Evolutionary conservation across 1,140 invertebrate species (phyloP).

Genomic region (Hermetia illucens): DNA sequence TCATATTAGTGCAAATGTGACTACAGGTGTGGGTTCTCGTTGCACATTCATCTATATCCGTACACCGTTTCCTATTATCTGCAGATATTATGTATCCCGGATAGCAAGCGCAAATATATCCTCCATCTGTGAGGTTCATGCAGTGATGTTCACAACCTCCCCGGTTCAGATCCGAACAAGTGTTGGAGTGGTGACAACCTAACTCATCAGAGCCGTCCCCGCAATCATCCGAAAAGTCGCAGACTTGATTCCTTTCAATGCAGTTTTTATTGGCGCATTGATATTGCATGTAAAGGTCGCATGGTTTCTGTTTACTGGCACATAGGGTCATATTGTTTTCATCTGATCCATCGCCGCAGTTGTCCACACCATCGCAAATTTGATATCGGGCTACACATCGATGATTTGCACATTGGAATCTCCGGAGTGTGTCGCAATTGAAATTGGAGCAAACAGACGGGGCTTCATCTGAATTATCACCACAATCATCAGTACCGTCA

Average conservation of each 20-base stretch:
- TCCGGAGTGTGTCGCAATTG: conserved; percentile 60
- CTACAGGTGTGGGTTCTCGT: conserved; percentile 75
- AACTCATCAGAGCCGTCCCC: conserved; percentile 78
- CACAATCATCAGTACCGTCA: conserved; percentile 77
- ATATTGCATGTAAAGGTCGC: conserved; percentile 60
- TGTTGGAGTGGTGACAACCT: conserved; percentile 68
- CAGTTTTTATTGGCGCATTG: conserved; percentile 88
- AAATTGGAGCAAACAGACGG: conserved; percentile 65
- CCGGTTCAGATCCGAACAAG: conserved; percentile 47
- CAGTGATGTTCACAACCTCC: conserved; percentile 93
- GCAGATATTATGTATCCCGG: conserved; percentile 68
- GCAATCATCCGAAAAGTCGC: conserved; percentile 43
- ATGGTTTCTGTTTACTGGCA: conserved; percentile 50
- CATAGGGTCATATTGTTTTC: conserved; percentile 87
- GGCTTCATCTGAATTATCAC: conserved; percentile 79
- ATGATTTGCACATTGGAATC: conserved; percentile 81
- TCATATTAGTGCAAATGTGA: conserved; percentile 83
- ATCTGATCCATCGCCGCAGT: conserved; percentile 87
- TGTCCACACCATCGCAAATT: conserved; percentile 52
- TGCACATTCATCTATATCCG: conserved; percentile 84
- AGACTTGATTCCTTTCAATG: conserved; percentile 63
- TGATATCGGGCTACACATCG: conserved; percentile 75
- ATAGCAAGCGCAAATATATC: conserved; percentile 80
- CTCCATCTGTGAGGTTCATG: conserved; percentile 64
- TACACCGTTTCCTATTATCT: conserved; percentile 60